These are phyloP conservation scores for Siphamia tubifer DNA, from an alignment of 2,113 vertebrate genomes.

Conservation along the genomic window DNA sequence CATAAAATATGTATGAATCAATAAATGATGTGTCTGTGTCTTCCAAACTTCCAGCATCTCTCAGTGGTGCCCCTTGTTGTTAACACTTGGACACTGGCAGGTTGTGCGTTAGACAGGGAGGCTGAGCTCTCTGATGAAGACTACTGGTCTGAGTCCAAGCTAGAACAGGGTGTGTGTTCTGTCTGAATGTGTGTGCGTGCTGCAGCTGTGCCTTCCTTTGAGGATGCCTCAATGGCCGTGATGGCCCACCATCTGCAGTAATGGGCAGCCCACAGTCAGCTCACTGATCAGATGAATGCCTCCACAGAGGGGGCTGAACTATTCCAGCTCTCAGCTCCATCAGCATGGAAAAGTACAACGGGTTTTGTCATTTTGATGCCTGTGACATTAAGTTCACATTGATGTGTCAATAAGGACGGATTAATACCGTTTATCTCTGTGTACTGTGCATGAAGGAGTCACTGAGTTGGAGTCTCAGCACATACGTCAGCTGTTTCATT, in stretches of 20 bases:
- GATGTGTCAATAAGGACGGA: background rate
- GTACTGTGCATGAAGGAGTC: background rate
- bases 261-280: conserved; percentile 35
- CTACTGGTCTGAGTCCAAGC: conserved; percentile 25
- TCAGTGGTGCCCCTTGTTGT: background rate
- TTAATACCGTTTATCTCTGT: background rate
- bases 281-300: conserved; percentile 56
- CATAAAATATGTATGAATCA: no score
- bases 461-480: background rate
- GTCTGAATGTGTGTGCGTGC: conserved; percentile 2
- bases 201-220: conserved; percentile 65
- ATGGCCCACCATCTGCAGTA: conserved; percentile 66
- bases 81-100: background rate
- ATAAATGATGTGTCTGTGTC: no score
- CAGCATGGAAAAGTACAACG: background rate
- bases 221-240: conserved; percentile 50
- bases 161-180: conserved; percentile 5
- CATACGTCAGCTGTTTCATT: background rate
- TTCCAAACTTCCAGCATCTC: no score
- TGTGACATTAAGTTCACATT: background rate
- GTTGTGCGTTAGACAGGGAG: background rate
- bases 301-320: conserved; percentile 24
- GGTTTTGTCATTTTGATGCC: background rate
- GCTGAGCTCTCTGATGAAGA: conserved; percentile 8
- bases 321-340: conserved; percentile 5